Conservation (phyloP, 1,140 invertebrate species). For the Drusus annulatus region DNA sequence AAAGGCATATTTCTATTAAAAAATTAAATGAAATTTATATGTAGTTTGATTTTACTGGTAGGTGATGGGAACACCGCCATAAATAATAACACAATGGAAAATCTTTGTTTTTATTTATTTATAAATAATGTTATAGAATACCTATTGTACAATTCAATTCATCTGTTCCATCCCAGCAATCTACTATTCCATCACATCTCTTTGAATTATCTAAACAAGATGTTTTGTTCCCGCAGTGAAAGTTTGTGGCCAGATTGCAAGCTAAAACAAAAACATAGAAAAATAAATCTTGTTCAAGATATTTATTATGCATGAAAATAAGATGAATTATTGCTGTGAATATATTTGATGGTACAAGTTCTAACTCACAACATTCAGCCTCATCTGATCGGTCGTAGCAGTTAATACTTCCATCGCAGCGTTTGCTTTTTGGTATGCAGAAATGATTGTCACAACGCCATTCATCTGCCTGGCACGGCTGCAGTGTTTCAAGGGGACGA, state of each 20-base stretch:
- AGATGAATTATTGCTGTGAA: neutral
- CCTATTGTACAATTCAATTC: slow-evolving; percentile 83
- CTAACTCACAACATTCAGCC: slow-evolving; percentile 79
- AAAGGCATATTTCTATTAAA: no score
- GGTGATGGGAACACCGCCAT: no score
- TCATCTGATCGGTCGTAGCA: slow-evolving; percentile 88
- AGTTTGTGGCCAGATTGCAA: slow-evolving; percentile 79
- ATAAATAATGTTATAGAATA: slow-evolving; percentile 62
- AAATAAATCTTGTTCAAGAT: neutral
- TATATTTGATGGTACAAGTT: slow-evolving; percentile 59
- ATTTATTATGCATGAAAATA: neutral
- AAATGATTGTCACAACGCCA: slow-evolving; percentile 81
- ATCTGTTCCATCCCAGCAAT: slow-evolving; percentile 87
- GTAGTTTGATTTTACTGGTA: no score
- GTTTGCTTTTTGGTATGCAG: slow-evolving; percentile 77
- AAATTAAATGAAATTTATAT: no score
- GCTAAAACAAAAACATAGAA: slow-evolving; percentile 65
- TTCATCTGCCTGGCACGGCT: slow-evolving; percentile 73
- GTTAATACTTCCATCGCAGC: slow-evolving; percentile 84
- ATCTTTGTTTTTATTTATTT: no score
- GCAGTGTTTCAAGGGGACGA: slow-evolving; percentile 65
- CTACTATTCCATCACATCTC: slow-evolving; percentile 81
- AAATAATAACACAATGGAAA: no score
- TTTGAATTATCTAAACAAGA: slow-evolving; percentile 80
- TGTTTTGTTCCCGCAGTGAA: slow-evolving; percentile 83